A percentile compares a stretch with the other conserved stretches of the same genome.
Conservation (phyloP, 2,113 vertebrate species). For the Engraulis encrasicolus region DNA sequence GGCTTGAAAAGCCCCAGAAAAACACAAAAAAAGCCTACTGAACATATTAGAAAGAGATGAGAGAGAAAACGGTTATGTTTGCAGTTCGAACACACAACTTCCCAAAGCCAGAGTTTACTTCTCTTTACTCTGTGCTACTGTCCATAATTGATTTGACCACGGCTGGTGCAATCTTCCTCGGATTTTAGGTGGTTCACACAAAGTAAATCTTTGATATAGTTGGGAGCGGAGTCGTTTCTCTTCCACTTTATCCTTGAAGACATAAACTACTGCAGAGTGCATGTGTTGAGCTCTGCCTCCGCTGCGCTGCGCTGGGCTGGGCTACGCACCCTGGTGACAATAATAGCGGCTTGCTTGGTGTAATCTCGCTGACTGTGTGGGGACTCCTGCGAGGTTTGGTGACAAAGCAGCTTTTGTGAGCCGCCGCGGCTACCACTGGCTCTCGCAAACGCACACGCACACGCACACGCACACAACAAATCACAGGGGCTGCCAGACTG, state of each 20-base stretch:
- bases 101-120: background rate
- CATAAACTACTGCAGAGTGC: slow-evolving; percentile 44
- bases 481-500: slow-evolving; percentile 43
- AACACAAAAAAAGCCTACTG: no score
- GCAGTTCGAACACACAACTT: background rate
- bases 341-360: slow-evolving; percentile 27
- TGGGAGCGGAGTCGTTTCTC: background rate
- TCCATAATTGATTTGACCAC: background rate
- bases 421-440: slow-evolving; percentile 40
- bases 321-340: slow-evolving; percentile 45
- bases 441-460: no score
- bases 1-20: no score
- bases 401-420: slow-evolving; percentile 63
- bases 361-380: slow-evolving; percentile 48
- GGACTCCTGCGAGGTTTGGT: slow-evolving; percentile 43
- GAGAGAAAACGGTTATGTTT: no score
- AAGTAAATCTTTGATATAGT: background rate
- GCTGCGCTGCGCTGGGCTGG: background rate
- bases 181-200: background rate
- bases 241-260: background rate
- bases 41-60: no score
- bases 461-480: slow-evolving; percentile 51
- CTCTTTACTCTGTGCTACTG: background rate
- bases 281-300: slow-evolving; percentile 43
- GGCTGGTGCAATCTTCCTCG: background rate